Evolutionary conservation across 2,113 vertebrate species (phyloP), one percentile per base, ranked within the genome.

Genomic region (Mormoops blainvillei): DNA sequence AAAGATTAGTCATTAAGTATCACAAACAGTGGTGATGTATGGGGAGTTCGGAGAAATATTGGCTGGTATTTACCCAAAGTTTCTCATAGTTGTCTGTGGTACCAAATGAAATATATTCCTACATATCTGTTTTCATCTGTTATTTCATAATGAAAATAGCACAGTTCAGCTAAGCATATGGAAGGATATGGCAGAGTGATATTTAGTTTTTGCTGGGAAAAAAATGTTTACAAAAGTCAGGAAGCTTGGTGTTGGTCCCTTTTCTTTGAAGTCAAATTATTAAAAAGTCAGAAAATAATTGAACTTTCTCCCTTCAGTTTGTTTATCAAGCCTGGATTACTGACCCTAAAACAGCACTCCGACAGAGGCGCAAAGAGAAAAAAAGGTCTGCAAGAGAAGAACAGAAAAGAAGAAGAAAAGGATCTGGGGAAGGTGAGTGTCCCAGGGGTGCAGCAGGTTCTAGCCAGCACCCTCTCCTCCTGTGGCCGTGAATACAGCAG

Each of bases 261-360:
- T 93, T 97, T 19, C 73, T 87, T 93, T 83, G 97, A 94, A 52
- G 41, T 87, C 95, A 24, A 87, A 91, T 94, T 92, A 68, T 86
- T 71, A 52, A 84, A 95, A 93, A 81, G 54, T 11, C 45, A 96
- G 94, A 92, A 96, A 97, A 95, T 97, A 97, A 98, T 92, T 97
- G 2, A 89, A 22, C 92, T 97, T 97, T 96, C 85, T 96, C 96
- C 90, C 93, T 98, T 63, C 98, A 99, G 99, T 99, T 99, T 98
- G 98, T 99, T 73, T 99, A 99, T 97, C 99, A 99, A 76, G 99
- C 99, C 89, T 99, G 99, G 99, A 99, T 99, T 97, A 99, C 99
- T 45, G 99, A 99, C 97, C 99, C 99, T 50, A 99, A 99, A 98
- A 99, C 99, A 8, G 99, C 99, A 7, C 98, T 99, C 63, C 99